Percentiles rank a stretch among this genome's conserved stretches.
These are phyloP conservation scores for Clivina fossor DNA, from an alignment of 2,888 invertebrate species.

Conservation along the genomic window DNA sequence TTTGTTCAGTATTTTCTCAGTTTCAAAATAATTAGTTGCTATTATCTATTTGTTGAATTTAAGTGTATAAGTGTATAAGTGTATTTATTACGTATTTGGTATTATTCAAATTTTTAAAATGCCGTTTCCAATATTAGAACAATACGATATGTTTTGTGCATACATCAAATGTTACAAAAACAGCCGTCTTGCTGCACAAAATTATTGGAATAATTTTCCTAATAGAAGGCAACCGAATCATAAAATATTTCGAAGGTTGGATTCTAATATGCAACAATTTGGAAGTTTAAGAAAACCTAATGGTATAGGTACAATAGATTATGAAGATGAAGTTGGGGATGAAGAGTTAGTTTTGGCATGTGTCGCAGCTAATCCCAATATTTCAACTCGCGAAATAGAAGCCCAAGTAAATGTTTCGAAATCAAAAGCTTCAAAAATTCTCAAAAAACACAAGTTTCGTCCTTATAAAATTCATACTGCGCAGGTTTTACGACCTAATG, in stretches of 20 bases:
- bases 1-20: no score
- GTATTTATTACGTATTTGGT: not conserved
- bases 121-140: not conserved
- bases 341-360: conserved; percentile 12
- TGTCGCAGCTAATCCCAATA: conserved; percentile 18
- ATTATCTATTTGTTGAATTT: no score
- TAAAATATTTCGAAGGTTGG: conserved; percentile 20
- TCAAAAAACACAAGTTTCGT: conserved; percentile 12
- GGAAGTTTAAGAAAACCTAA: conserved; percentile 10
- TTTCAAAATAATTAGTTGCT: no score
- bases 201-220: conserved; percentile 6
- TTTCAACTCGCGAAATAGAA: conserved; percentile 21
- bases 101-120: not conserved
- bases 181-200: conserved; percentile 18
- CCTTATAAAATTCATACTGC: conserved; percentile 11
- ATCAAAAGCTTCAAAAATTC: conserved; percentile 13
- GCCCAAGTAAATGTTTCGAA: conserved; percentile 4
- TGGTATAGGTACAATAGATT: conserved; percentile 1
- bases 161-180: conserved; percentile 10
- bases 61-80: not conserved
- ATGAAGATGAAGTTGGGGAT: conserved; percentile 2
- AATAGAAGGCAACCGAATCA: conserved; percentile 11
- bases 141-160: conserved; percentile 6
- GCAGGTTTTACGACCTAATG: conserved; percentile 13
- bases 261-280: conserved; percentile 14